Conservation (phyloP, 2,797 vertebrate species). For the Mallotus villosus region DNA sequence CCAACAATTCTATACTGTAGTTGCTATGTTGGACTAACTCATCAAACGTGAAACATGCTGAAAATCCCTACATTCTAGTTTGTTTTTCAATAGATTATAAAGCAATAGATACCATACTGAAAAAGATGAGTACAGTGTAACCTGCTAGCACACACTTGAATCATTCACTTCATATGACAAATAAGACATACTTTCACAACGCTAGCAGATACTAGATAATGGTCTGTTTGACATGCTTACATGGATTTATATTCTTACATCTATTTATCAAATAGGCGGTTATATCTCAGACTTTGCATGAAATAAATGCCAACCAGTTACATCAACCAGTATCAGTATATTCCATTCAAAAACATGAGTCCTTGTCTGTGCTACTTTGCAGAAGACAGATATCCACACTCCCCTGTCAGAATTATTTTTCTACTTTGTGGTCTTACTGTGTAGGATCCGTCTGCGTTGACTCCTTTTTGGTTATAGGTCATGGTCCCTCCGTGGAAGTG, state of each 20-base stretch:
- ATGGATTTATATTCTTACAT: neutral
- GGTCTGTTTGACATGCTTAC: no score
- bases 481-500: conserved; percentile 37
- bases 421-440: conserved; percentile 3
- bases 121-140: neutral
- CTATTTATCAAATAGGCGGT: no score
- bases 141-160: neutral
- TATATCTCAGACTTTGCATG: no score
- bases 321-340: neutral
- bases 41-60: neutral
- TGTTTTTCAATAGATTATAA: neutral
- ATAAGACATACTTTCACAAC: neutral
- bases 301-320: no score
- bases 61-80: neutral
- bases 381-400: neutral
- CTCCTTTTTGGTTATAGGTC: conserved; percentile 15
- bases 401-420: neutral
- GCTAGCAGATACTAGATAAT: no score
- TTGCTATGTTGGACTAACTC: neutral
- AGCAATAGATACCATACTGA: neutral
- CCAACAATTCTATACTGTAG: neutral
- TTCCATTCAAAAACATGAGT: neutral
- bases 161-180: neutral
- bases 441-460: conserved; percentile 11
- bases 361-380: neutral